A percentile compares a stretch with the other conserved stretches of the same genome.
phyloP scores from a whole-genome alignment of 23 tunicate genomes.

The Phallusia fumigata region DNA sequence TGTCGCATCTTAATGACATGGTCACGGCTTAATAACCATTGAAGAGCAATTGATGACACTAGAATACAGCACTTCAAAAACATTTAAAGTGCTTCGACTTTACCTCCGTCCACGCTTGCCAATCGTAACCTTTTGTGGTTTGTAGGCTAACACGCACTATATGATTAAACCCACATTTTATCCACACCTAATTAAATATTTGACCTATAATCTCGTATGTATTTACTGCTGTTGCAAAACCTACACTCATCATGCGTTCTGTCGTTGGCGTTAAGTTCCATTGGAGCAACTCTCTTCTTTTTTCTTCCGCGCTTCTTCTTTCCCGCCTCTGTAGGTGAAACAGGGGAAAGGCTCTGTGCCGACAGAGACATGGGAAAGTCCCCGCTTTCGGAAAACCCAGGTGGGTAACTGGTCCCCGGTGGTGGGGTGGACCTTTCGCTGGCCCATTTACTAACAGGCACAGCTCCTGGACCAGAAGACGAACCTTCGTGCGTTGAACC shows the following conservation, averaged over 20 bases:
- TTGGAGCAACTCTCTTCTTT: neutral
- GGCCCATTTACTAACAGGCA: neutral
- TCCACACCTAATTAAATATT: too few species aligned
- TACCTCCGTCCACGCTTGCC: too few species aligned
- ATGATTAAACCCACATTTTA: too few species aligned
- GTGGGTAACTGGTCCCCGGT: neutral
- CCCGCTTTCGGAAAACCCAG: conserved; percentile 8
- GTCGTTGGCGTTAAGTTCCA: neutral
- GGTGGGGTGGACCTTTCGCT: neutral
- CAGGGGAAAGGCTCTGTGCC: neutral
- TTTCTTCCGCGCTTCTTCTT: neutral
- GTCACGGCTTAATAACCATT: too few species aligned
- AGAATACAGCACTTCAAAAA: too few species aligned
- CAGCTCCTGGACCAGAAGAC: neutral
- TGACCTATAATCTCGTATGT: too few species aligned
- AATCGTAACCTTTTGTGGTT: too few species aligned
- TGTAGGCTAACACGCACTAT: too few species aligned
- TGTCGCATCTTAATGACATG: too few species aligned
- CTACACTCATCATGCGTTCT: neutral
- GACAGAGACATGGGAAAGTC: neutral
- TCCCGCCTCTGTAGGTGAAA: neutral
- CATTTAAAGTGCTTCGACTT: too few species aligned
- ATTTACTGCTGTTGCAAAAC: neutral
- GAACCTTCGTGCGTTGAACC: neutral
- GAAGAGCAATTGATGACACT: too few species aligned